Evolutionary conservation across 1,140 invertebrate genomes (phyloP).

Genomic region (Proctacanthus coquilletti): DNA sequence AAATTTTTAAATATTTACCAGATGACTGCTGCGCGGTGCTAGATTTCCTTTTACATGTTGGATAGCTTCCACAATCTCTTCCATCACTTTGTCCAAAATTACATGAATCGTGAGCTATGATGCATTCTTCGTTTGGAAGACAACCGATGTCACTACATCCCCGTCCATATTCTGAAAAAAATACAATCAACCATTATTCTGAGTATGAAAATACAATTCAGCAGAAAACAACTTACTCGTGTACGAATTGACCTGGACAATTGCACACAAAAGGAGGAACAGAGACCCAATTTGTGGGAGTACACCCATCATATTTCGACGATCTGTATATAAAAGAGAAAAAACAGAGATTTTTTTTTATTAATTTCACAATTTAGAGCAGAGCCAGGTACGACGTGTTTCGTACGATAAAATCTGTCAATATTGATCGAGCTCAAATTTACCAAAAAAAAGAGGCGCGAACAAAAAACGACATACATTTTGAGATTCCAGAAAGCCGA

Average conservation of each 20-base stretch:
- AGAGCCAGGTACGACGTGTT: too few species aligned
- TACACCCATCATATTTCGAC: too few species aligned
- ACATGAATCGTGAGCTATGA: conserved; percentile 56
- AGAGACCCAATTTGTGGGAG: too few species aligned
- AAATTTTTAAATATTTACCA: not conserved
- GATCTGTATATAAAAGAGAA: too few species aligned
- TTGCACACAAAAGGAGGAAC: conserved; percentile 11
- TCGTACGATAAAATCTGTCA: too few species aligned
- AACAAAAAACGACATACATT: too few species aligned
- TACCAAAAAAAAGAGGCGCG: too few species aligned
- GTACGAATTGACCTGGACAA: conserved; percentile 18
- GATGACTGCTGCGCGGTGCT: not conserved
- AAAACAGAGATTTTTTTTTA: too few species aligned
- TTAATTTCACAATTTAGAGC: too few species aligned
- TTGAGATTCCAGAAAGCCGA: too few species aligned
- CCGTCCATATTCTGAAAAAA: conserved; percentile 53
- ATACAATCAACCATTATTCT: too few species aligned
- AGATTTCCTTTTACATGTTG: conserved; percentile 42
- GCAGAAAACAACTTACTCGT: conserved; percentile 22
- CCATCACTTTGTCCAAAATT: conserved; percentile 33
- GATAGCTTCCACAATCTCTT: conserved; percentile 46
- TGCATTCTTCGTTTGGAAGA: conserved; percentile 47
- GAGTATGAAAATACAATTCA: not conserved
- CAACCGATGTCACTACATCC: conserved; percentile 61
- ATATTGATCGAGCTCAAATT: too few species aligned